Evolutionary conservation across 2,888 invertebrate genomes (phyloP).

Genomic region (Volucella bombylans): DNA sequence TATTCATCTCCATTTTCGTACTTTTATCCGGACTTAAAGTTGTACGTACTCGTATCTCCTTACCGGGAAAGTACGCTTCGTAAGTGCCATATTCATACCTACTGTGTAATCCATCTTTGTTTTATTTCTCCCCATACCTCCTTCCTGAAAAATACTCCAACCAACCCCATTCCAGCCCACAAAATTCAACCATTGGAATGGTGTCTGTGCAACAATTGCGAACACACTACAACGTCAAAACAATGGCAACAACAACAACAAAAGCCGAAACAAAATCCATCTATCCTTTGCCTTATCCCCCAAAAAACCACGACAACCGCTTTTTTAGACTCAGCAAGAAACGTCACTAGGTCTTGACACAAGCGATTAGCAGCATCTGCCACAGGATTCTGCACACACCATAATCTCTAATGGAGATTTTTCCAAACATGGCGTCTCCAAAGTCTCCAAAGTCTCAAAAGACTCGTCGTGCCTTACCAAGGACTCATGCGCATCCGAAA

Average conservation of each 20-base stretch:
- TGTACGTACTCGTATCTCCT: slow-evolving; percentile 4
- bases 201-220: slow-evolving; percentile 52
- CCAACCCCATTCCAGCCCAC: background rate
- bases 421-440: slow-evolving; percentile 50
- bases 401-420: slow-evolving; percentile 45
- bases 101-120: no score
- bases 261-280: background rate
- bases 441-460: slow-evolving; percentile 42
- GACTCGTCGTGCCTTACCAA: background rate
- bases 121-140: no score
- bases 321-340: slow-evolving; percentile 25
- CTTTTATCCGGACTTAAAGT: no score
- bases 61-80: slow-evolving; percentile 29
- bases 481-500: slow-evolving; percentile 52
- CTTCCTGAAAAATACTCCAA: no score
- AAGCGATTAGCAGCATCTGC: slow-evolving; percentile 47
- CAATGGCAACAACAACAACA: slow-evolving; percentile 6
- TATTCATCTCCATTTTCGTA: background rate
- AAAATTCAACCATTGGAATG: background rate
- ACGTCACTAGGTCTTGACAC: slow-evolving; percentile 1
- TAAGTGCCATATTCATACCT: background rate
- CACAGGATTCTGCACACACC: slow-evolving; percentile 3
- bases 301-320: background rate
- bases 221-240: slow-evolving; percentile 35
- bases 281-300: background rate